Base-by-base conservation (phyloP, 2,113 vertebrate species). In the Oriolus oriolus region DNA sequence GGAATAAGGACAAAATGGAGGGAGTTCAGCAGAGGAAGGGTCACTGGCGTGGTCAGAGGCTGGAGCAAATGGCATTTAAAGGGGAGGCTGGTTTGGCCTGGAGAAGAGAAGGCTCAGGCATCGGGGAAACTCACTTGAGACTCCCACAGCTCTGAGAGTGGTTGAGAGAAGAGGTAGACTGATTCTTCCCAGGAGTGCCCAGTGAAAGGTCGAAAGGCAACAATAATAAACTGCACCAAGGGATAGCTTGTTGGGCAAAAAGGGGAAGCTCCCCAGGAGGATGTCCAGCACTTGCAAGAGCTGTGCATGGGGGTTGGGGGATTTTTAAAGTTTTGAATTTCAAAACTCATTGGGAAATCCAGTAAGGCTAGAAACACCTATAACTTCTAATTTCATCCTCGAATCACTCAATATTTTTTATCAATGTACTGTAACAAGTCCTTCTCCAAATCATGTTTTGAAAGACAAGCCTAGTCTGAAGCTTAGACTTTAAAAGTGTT, bases 71-170 rank as follows among this genome's bases (percentile, higher is more conserved):
- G 16, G 6, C 10, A 30, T 45, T 54, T 33, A 54, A 39, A 57
- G 12, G 5, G 5, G 17, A 59, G 14, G 8, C 27, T 82, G 17
- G 7, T 50, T 93, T 42, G 30, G 20, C 17, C n/a, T 35, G 21
- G n/a, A 78, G 24, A 61, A 19, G 31, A 69, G 42, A n/a, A 50
- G 31, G 7, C 4, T 75, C 14, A 53, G 53, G 11, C 16, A 9
- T 10, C 9, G 8, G 7, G 7, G 13, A 73, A 30, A n/a, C 11
- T 10, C 20, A 17, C 19, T 16, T 60, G 49, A 60, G 28, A 69
- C 33, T 57, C 66, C 18, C 21, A 61, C 1, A 2, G 1, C 10
- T 41, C 52, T 12, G 8, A 28, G 6, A 8, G 16, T 4, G 2
- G 7, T 8, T 89, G 37, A 47, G 16, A 84, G 75, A 78, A 65